Percentiles rank a stretch among this genome's conserved stretches.
phyloP scores from a whole-genome alignment of 2,888 invertebrate species.

The Oscheius sp. region DNA sequence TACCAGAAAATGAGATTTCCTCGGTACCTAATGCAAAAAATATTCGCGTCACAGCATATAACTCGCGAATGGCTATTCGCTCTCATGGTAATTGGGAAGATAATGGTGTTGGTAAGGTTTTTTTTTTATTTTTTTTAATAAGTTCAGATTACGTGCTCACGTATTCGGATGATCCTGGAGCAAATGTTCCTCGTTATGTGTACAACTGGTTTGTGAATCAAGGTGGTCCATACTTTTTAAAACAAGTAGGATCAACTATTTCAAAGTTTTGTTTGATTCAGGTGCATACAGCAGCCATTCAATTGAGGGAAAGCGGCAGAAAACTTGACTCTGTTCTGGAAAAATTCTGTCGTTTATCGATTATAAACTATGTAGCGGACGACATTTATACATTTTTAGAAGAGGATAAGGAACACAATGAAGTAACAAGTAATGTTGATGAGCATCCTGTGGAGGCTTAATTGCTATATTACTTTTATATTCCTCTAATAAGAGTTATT shows the following conservation, averaged over 20 bases:
- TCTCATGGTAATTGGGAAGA: constrained; percentile 73
- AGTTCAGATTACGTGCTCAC: constrained; percentile 73
- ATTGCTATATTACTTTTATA: too few species aligned
- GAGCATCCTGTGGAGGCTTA: too few species aligned
- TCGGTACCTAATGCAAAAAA: constrained; percentile 38
- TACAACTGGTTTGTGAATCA: constrained; percentile 74
- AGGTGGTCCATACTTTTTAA: constrained; percentile 68
- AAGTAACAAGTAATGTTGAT: too few species aligned
- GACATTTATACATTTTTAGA: too few species aligned
- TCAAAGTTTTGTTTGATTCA: too few species aligned
- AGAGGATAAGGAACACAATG: too few species aligned
- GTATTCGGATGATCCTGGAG: constrained; percentile 75
- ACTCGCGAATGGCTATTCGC: constrained; percentile 73
- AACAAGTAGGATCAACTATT: too few species aligned
- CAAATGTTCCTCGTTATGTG: constrained; percentile 72
- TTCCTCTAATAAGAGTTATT: too few species aligned
- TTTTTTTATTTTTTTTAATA: background rate
- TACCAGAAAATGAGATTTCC: constrained; percentile 45
- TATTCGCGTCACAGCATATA: constrained; percentile 73
- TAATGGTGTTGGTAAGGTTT: constrained; percentile 59
- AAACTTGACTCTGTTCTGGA: constrained; percentile 35
- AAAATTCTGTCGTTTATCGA: background rate
- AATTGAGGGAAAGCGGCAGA: constrained; percentile 39
- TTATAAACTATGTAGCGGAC: too few species aligned
- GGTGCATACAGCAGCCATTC: constrained; percentile 48